phyloP scores from a whole-genome alignment of 2,888 invertebrate species.

The Drosophila setosimentum region DNA sequence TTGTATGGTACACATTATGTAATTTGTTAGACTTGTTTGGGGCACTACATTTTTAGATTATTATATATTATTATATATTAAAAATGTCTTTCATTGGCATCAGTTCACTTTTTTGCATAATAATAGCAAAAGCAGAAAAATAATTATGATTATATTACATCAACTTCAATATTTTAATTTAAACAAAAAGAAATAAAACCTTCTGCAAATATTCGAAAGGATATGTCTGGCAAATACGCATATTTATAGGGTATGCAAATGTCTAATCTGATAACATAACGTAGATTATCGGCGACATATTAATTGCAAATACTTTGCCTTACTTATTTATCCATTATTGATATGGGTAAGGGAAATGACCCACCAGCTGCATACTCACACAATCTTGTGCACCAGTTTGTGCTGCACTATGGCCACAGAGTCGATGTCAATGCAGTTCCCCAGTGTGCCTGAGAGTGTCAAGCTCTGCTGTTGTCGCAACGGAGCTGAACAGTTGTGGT shows the following conservation, averaged over 20 bases:
- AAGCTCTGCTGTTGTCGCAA: constrained; percentile 48
- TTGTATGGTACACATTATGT: neutral
- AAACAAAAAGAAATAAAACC: neutral
- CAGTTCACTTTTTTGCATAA: neutral
- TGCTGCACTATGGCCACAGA: constrained; percentile 86
- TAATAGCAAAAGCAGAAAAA: neutral
- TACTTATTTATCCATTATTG: constrained; percentile 61
- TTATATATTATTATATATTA: too few relatives aligned
- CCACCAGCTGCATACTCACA: constrained; percentile 78
- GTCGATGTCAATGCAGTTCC: constrained; percentile 89
- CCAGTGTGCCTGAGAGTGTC: constrained; percentile 85
- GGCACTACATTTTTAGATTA: too few relatives aligned
- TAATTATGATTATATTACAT: neutral
- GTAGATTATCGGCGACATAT: neutral
- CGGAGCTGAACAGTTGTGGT: constrained; percentile 27
- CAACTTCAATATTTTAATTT: neutral
- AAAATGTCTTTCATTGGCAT: neutral
- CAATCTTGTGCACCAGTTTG: constrained; percentile 84
- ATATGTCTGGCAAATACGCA: neutral
- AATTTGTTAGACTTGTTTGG: neutral
- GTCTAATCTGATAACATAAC: neutral
- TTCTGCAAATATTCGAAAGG: neutral
- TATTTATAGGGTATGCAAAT: constrained; percentile 37
- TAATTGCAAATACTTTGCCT: constrained; percentile 56
- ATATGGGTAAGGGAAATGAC: constrained; percentile 16